Evolutionary conservation across 2,113 vertebrate genomes (phyloP).

Genomic region (Eidolon helvum): DNA sequence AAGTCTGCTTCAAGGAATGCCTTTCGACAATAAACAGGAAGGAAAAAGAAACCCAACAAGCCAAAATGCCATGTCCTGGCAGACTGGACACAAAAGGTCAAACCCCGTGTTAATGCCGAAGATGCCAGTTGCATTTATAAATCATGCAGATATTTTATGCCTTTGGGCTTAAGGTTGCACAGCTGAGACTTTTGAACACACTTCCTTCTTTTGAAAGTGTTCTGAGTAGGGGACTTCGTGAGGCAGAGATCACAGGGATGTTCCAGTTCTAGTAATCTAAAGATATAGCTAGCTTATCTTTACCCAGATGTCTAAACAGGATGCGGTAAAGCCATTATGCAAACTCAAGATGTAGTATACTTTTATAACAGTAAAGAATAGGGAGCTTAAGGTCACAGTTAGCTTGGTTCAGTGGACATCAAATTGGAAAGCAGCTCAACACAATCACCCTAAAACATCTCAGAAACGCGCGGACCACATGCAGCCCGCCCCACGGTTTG

Average conservation of each 20-base stretch:
- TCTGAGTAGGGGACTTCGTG: background rate
- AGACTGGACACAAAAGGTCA: slow-evolving; percentile 53
- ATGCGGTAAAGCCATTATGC: background rate
- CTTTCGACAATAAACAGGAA: slow-evolving; percentile 26
- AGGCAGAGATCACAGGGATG: background rate
- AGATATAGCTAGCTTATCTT: background rate
- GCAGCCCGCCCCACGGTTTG: rapidly evolving
- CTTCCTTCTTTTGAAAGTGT: background rate
- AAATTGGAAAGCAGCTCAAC: background rate
- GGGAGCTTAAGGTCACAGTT: background rate
- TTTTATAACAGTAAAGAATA: background rate
- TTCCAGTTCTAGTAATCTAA: background rate
- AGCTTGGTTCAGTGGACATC: background rate
- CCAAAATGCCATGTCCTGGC: background rate
- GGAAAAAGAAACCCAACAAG: background rate
- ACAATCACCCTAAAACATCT: background rate
- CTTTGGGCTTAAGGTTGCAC: slow-evolving; percentile 59
- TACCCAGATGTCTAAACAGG: background rate
- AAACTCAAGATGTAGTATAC: background rate
- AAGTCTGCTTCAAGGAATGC: slow-evolving; percentile 26
- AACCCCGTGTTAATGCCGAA: slow-evolving; percentile 67
- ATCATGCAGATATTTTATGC: slow-evolving; percentile 30
- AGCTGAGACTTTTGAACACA: slow-evolving; percentile 59
- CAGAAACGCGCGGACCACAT: rapidly evolving
- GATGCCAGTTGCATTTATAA: slow-evolving; percentile 65